Evolutionary conservation across 2,888 invertebrate genomes (phyloP).

Genomic region (Phasia obesa): DNA sequence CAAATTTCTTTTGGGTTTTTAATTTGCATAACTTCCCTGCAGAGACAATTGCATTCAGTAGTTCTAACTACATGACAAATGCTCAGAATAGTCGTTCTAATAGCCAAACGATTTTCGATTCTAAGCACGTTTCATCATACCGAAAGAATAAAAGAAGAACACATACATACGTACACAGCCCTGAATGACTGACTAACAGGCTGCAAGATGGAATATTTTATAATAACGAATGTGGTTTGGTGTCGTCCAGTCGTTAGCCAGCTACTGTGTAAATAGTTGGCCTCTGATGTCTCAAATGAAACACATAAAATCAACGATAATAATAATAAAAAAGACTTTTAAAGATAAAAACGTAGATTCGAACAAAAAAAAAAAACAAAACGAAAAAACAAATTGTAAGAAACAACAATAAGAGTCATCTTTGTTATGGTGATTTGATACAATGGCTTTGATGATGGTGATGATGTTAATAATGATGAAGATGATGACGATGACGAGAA

Average conservation of each 20-base stretch:
- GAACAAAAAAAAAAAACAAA: slow-evolving; percentile 11
- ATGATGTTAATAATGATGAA: slow-evolving; percentile 28
- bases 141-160: slow-evolving; percentile 45
- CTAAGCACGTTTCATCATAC: slow-evolving; percentile 53
- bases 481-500: neutral
- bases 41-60: slow-evolving; percentile 41
- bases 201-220: slow-evolving; percentile 46
- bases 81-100: neutral
- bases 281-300: slow-evolving; percentile 35
- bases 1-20: slow-evolving; percentile 18
- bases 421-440: slow-evolving; percentile 65
- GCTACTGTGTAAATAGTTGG: slow-evolving; percentile 60
- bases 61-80: slow-evolving; percentile 27
- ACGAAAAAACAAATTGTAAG: slow-evolving; percentile 49
- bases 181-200: slow-evolving; percentile 26
- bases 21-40: slow-evolving; percentile 26
- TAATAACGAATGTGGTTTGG: slow-evolving; percentile 44
- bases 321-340: slow-evolving; percentile 11
- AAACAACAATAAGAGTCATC: slow-evolving; percentile 60
- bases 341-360: slow-evolving; percentile 46
- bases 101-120: slow-evolving; percentile 45
- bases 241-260: slow-evolving; percentile 31
- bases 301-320: neutral
- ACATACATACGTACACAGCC: neutral
- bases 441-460: slow-evolving; percentile 58